Evolutionary conservation across 2,888 invertebrate species (phyloP).

Genomic region (Ophion ventricosus): DNA sequence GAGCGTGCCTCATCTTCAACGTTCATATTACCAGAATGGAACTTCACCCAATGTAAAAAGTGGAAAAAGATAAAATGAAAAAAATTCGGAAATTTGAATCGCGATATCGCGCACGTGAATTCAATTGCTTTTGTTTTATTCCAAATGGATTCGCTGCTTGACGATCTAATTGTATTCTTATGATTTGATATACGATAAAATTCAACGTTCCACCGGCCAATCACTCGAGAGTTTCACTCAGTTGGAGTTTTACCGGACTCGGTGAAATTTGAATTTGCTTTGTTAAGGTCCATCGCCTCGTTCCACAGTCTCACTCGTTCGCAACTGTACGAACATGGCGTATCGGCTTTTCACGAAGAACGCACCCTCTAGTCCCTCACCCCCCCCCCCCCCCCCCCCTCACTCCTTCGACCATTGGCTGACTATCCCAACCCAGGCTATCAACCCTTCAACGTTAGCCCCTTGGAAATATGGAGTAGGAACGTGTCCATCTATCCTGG

Average conservation of each 20-base stretch:
- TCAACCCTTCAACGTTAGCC: slow-evolving; percentile 42
- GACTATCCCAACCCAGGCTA: neutral
- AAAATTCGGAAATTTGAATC: neutral
- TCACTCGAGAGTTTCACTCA: neutral
- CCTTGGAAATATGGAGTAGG: slow-evolving; percentile 10
- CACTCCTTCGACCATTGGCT: neutral
- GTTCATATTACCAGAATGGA: too few species aligned
- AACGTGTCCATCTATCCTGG: neutral
- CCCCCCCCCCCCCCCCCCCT: too few species aligned
- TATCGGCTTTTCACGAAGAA: neutral
- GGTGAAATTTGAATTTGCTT: neutral
- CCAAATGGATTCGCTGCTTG: neutral
- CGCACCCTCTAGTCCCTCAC: neutral
- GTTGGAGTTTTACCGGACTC: neutral
- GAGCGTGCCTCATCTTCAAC: too few species aligned
- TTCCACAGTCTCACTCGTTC: neutral
- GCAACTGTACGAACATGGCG: neutral
- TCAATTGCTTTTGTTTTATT: neutral
- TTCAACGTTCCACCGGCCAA: neutral
- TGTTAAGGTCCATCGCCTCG: neutral
- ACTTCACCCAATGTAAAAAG: too few species aligned
- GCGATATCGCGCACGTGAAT: neutral
- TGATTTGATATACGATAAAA: neutral
- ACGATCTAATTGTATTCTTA: neutral
- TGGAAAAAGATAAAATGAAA: neutral